Evolutionary conservation across 1,140 invertebrate species (phyloP).

Genomic region (Sarcophaga peregrina): DNA sequence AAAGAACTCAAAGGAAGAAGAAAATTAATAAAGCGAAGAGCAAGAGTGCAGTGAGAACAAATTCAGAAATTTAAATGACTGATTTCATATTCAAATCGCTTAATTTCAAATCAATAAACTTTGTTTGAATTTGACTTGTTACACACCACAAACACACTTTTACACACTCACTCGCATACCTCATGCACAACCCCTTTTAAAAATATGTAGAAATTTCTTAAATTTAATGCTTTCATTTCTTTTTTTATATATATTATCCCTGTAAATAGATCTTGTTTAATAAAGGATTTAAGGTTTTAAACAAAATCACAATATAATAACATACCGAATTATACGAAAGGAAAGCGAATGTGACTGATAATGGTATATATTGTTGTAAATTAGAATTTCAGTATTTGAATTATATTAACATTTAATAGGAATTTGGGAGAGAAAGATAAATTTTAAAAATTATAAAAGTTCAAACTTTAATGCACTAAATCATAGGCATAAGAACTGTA

Average conservation of each 20-base stretch:
- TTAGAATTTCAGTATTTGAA: too few species aligned
- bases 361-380: too few species aligned
- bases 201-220: background rate
- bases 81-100: background rate
- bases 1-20: background rate
- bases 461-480: too few species aligned
- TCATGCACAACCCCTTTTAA: background rate
- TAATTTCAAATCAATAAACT: too few species aligned
- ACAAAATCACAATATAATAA: background rate
- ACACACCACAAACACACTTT: background rate
- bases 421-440: too few species aligned
- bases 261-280: constrained; percentile 1
- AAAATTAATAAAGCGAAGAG: constrained; percentile 12
- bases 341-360: too few species aligned
- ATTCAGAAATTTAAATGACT: constrained; percentile 19
- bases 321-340: too few species aligned
- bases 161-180: background rate
- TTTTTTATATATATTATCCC: background rate
- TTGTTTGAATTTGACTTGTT: too few species aligned
- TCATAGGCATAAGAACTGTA: too few species aligned
- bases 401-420: too few species aligned
- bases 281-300: constrained; percentile 21
- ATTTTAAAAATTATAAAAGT: too few species aligned
- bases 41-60: constrained; percentile 9
- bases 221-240: background rate